Evolutionary conservation across 2,797 vertebrate species (phyloP).

Genomic region (Microhierax caerulescens): DNA sequence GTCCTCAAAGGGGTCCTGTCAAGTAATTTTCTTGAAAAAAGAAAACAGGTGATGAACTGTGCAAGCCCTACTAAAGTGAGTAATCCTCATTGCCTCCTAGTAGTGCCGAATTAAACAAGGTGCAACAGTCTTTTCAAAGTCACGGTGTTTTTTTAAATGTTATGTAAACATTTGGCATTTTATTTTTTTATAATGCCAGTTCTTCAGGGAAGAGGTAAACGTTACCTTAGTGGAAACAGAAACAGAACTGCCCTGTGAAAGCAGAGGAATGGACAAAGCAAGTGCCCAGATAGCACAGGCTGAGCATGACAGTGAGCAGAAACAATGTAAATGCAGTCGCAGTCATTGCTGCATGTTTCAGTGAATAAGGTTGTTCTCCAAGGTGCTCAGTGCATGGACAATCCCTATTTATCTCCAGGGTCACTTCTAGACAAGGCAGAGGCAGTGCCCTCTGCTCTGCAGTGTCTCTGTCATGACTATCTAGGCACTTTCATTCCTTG

Average conservation of each 20-base stretch:
- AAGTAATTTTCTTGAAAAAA: background rate
- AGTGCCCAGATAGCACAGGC: background rate
- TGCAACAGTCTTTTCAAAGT: background rate
- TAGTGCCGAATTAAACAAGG: background rate
- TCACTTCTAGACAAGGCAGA: background rate
- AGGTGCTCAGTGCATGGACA: background rate
- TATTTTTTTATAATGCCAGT: background rate
- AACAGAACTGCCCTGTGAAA: background rate
- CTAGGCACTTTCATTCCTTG: background rate
- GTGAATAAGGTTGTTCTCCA: rapidly evolving
- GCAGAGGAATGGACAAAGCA: background rate
- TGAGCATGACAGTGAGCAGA: background rate
- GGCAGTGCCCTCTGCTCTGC: background rate
- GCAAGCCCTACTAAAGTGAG: background rate
- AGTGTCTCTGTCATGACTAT: background rate
- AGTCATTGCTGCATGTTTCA: background rate
- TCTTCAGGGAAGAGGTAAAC: background rate
- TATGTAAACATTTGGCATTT: background rate
- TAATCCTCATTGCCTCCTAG: background rate
- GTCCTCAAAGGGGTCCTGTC: background rate
- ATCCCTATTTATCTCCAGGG: background rate
- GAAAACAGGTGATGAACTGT: background rate
- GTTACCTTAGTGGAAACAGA: background rate
- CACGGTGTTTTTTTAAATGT: rapidly evolving
- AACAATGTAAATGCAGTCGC: background rate